Percentiles rank a stretch among this genome's conserved stretches.
These are phyloP conservation scores for Tetrao urogallus DNA, from an alignment of 2,113 vertebrate species.

Conservation along the genomic window DNA sequence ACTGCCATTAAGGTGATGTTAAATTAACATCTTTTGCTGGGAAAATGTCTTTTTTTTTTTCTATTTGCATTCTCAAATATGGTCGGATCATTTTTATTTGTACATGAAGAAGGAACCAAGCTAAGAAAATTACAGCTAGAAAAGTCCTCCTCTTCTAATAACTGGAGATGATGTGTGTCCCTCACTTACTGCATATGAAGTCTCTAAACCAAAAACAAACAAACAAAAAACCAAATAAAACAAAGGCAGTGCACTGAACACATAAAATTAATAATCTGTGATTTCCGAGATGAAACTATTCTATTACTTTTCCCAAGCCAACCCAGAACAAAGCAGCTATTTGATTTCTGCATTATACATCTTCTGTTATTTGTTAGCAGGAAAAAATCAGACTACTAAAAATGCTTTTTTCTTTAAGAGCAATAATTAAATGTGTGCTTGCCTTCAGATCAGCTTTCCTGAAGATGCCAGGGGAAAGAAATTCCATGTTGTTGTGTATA, in stretches of 20 bases:
- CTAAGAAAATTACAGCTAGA: background rate
- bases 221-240: background rate
- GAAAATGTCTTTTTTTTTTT: background rate
- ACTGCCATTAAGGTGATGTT: background rate
- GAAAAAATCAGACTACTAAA: slow-evolving; percentile 31
- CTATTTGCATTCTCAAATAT: background rate
- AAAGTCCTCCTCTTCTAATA: slow-evolving; percentile 10
- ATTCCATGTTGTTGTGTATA: slow-evolving; percentile 32
- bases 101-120: background rate
- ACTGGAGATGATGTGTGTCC: background rate
- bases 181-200: background rate
- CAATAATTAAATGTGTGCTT: slow-evolving; percentile 31
- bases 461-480: background rate
- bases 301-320: background rate
- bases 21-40: background rate
- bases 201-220: background rate
- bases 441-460: slow-evolving; percentile 35
- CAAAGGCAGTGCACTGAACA: background rate
- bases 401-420: slow-evolving; percentile 42
- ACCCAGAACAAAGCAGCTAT: background rate
- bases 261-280: background rate
- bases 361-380: slow-evolving; percentile 27
- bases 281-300: background rate
- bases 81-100: background rate
- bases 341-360: background rate